Evolutionary conservation across 2,888 invertebrate species (phyloP).

Genomic region (Rhimphoctona megacephalus): DNA sequence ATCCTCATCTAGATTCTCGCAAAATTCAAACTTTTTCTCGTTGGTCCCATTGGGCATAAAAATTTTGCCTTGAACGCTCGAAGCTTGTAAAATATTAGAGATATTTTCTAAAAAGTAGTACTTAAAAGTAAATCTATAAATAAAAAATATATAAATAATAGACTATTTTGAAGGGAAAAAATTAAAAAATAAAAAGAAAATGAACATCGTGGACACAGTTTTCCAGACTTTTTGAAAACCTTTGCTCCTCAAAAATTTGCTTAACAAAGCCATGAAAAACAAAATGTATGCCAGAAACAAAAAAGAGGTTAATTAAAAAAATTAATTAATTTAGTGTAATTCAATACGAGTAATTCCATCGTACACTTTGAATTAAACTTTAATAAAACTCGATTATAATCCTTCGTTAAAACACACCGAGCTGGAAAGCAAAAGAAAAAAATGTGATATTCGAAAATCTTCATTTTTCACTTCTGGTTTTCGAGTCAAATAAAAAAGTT

Average conservation of each 20-base stretch:
- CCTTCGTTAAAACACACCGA: background rate
- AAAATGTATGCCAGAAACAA: background rate
- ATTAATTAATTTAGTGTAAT: background rate
- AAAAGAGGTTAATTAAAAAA: background rate
- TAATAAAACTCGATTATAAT: background rate
- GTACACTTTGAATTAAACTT: background rate
- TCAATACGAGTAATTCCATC: background rate
- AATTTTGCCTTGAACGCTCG: background rate
- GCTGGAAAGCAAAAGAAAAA: background rate
- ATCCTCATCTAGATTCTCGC: background rate
- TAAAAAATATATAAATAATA: background rate
- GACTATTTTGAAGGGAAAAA: background rate
- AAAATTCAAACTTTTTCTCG: background rate
- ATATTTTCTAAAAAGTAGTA: slow-evolving; percentile 5
- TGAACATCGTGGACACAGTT: background rate
- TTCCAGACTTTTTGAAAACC: slow-evolving; percentile 3
- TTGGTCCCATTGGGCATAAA: background rate
- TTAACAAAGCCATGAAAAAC: background rate
- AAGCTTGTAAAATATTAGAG: background rate
- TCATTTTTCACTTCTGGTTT: background rate
- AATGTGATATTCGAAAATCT: slow-evolving; percentile 17
- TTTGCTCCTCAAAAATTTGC: background rate
- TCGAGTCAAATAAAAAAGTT: slow-evolving; percentile 23
- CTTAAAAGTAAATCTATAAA: background rate
- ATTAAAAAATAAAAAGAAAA: background rate